Conservation (phyloP, 1,140 invertebrate genomes). For the Drosophila melanogaster region DNA sequence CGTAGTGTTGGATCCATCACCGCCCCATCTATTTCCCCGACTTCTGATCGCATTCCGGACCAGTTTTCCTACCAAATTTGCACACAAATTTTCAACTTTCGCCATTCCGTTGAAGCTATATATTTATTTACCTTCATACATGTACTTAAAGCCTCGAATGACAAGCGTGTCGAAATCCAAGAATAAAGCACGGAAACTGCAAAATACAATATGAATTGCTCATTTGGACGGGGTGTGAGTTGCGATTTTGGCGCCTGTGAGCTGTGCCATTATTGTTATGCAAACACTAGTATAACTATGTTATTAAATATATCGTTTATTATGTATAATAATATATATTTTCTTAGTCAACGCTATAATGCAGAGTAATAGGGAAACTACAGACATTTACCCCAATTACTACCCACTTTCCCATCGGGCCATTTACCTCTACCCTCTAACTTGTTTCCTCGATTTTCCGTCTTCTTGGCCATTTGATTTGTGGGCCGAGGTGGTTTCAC, state of each 20-base stretch:
- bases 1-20: slow-evolving; percentile 29
- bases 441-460: slow-evolving; percentile 18
- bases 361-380: no score
- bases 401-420: slow-evolving; percentile 29
- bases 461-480: slow-evolving; percentile 16
- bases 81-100: slow-evolving; percentile 19
- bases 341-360: not conserved
- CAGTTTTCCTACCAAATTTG: slow-evolving; percentile 26
- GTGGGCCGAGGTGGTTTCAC: slow-evolving; percentile 37
- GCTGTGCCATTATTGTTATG: not conserved
- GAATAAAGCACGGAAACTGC: slow-evolving; percentile 11
- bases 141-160: slow-evolving; percentile 30
- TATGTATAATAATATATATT: not conserved
- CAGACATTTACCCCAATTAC: slow-evolving; percentile 8
- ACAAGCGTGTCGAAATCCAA: slow-evolving; percentile 36
- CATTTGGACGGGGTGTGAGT: not conserved
- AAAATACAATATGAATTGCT: slow-evolving; percentile 9
- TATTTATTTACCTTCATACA: no score
- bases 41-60: slow-evolving; percentile 36
- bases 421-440: slow-evolving; percentile 7
- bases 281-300: no score
- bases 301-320: not conserved
- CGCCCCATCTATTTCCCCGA: slow-evolving; percentile 26
- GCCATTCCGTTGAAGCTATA: not conserved
- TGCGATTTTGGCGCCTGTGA: no score